Base-by-base conservation (phyloP, 2,797 vertebrate genomes). In the Eupleurogrammus muticus region DNA sequence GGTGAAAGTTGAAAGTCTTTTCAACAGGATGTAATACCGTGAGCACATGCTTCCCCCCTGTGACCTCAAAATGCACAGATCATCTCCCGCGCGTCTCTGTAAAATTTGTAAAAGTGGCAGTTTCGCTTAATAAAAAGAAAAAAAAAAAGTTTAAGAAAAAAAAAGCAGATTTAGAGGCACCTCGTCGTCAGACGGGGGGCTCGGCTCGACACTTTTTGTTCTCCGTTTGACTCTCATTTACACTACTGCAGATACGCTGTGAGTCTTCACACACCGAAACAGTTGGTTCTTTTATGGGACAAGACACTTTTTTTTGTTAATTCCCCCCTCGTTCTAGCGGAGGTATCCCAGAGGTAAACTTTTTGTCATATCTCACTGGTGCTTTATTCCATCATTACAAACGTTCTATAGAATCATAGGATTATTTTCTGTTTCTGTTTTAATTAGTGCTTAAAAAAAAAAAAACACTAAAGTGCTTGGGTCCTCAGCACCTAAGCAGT, bases 51-150 rank as follows among this genome's bases (percentile, higher is more conserved):
- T 92, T 95, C 95, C 95, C 95, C 95, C 95, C 93, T 87, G 94
- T 94, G 95, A 94, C 95, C 95, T 94, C 92, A 90, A 95, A 96
- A 95, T 81, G 93, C 94, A 94, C 93, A 96, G 94, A 96, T 96
- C 96, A 95, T 95, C 95, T 96, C 96, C 95, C 94, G 93, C 89
- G 92, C 95, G 92, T 94, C 93, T 94, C 91, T 93, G 95, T 94
- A 95, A n/a, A 96, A 96, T 96, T 95, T 96, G 95, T 95, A 94
- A 95, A 95, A 96, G 95, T 96, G 95, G 95, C 96, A 97, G 94
- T 96, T 97, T 95, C 79, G 71, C 80, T 79, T 69, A 3, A 3
- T 3, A 28, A 28, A 28, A 28, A 3, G 28, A 28, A 28, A 28
- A 28, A 36, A 79, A 71, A 65, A 52, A 95, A 95, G 93, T 89